These are phyloP conservation scores for Idaea aversata DNA, from an alignment of 2,888 invertebrate species.

Conservation along the genomic window DNA sequence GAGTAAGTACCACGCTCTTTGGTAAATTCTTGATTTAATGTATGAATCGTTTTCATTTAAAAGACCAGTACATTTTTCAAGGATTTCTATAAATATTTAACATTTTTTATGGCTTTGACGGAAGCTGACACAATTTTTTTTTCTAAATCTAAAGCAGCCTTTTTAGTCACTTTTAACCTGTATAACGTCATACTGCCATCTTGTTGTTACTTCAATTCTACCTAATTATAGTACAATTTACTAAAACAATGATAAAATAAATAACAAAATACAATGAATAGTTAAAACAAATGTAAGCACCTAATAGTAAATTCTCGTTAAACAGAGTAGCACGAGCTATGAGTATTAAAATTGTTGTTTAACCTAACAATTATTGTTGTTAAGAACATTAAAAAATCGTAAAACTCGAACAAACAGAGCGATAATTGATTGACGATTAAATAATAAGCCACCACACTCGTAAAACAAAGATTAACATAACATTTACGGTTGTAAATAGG, in stretches of 20 bases:
- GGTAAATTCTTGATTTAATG: too few species aligned
- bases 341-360: background rate
- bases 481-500: constrained; percentile 79
- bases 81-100: too few species aligned
- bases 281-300: constrained; percentile 5
- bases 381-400: constrained; percentile 32
- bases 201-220: background rate
- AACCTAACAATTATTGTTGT: constrained; percentile 21
- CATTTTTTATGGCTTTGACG: too few species aligned
- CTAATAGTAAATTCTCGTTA: constrained; percentile 7
- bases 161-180: too few species aligned
- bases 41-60: too few species aligned
- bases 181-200: background rate
- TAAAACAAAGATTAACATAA: constrained; percentile 80
- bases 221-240: background rate
- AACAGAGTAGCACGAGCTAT: background rate
- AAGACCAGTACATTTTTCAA: too few species aligned
- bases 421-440: constrained; percentile 77
- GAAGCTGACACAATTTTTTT: too few species aligned
- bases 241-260: background rate
- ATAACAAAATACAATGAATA: background rate
- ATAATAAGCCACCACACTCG: constrained; percentile 76
- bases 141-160: too few species aligned
- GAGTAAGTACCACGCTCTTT: too few species aligned
- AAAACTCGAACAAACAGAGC: constrained; percentile 62